Evolutionary conservation across 2,888 invertebrate species (phyloP), one percentile per base, ranked within the genome.

Genomic region (Hypolimnas misippus): DNA sequence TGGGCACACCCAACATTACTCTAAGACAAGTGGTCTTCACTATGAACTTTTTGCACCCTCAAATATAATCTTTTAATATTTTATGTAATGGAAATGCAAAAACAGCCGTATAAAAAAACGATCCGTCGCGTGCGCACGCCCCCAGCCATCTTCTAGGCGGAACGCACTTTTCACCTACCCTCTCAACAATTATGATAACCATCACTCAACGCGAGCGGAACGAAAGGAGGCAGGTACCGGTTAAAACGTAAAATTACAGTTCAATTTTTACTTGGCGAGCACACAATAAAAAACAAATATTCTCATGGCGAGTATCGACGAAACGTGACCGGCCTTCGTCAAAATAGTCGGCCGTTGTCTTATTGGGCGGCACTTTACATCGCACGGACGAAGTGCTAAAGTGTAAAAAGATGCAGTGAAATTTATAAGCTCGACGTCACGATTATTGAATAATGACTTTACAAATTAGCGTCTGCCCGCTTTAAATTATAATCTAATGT

Each of bases 321-420:
- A 86, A 92, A 92, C 92, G 92, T 92, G 92, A 92, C 92, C 87
- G 86, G 88, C 86, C 89, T 87, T 88, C 91, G 88, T 92, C 91
- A 89, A 91, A 92, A 91, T 89, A 89, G 89, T 84, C 86, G 84
- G 82, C 85, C 79, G 88, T 87, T 86, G 89, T 90, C 87, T 91
- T 86, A 84, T 82, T 84, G 88, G 88, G 84, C 87, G 88, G 89
- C 86, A 82, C 84, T 82, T 86, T 79, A 84, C 84, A 83, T 81
- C 85, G 80, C 74, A 70, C 74, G 70, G 75, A 70, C 81, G 83
- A 84, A 90, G 92, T 91, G 91, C 89, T 91, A 92, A 92, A 90
- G 90, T 92, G 91, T 92, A 87, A 91, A 90, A 87, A 80, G 86
- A 78, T 83, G 80, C 87, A 82, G 86, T 87, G 87, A 87, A 89